Percentiles rank a stretch among this genome's conserved stretches.
Evolutionary conservation across 30 jellyfish, hydroid and myxozoan species (phyloP).

Genomic region (Morbakka virulenta): DNA sequence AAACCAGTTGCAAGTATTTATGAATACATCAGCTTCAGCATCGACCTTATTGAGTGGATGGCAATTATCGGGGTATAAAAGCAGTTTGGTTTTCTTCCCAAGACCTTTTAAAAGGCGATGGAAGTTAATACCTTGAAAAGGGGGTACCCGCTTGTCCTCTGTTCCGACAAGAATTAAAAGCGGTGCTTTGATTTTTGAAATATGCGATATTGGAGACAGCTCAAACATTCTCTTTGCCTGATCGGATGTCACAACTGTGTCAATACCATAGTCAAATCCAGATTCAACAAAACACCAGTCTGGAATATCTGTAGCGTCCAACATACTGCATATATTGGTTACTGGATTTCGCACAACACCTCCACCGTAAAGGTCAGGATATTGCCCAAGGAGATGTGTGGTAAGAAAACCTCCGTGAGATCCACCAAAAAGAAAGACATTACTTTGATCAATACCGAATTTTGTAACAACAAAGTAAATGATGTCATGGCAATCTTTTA

Average conservation of each 20-base stretch:
- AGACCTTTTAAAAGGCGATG: conserved; percentile 28
- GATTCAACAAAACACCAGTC: conserved; percentile 42
- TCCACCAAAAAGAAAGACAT: conserved; percentile 58
- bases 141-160: conserved; percentile 55
- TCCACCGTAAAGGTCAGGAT: conserved; percentile 50
- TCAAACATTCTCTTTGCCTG: conserved; percentile 1
- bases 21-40: conserved; percentile 68
- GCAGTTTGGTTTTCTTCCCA: conserved; percentile 45
- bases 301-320: conserved; percentile 2
- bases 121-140: conserved; percentile 41
- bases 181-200: conserved; percentile 15
- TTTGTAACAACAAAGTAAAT: background rate
- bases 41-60: conserved; percentile 72
- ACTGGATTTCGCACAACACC: conserved; percentile 60
- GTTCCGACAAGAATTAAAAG: conserved; percentile 44
- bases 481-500: conserved; percentile 68
- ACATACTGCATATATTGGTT: conserved; percentile 22
- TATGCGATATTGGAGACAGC: conserved; percentile 13
- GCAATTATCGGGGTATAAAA: conserved; percentile 73
- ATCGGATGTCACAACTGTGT: conserved; percentile 3
- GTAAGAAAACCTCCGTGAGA: conserved; percentile 80
- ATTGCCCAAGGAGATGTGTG: conserved; percentile 53
- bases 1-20: conserved; percentile 64
- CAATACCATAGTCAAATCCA: conserved; percentile 2
- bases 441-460: conserved; percentile 11